phyloP scores from a whole-genome alignment of 2,797 vertebrate genomes.

The Falco columbarius region DNA sequence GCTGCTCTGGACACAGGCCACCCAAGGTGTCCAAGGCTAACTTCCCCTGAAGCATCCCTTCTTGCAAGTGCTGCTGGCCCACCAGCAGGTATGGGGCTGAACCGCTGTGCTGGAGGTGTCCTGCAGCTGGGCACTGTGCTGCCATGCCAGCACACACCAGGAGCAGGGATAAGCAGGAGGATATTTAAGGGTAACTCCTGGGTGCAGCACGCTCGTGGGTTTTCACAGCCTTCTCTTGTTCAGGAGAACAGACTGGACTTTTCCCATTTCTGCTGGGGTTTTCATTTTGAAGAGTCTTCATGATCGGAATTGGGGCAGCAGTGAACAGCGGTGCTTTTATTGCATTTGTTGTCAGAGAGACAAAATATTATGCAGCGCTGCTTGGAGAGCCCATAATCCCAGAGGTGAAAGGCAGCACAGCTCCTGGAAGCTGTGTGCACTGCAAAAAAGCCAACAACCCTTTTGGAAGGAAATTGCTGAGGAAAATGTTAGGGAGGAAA shows the following conservation, averaged over 20 bases:
- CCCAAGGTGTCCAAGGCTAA: not conserved
- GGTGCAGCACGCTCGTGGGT: accelerated
- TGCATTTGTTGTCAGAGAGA: constrained; percentile 25
- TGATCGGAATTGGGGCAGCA: not conserved
- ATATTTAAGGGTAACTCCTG: not conserved
- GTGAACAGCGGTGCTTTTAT: not conserved
- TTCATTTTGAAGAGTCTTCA: not conserved
- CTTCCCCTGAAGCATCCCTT: not conserved
- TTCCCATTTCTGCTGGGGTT: not conserved
- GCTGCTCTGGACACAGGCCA: not conserved
- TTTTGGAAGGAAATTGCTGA: not conserved
- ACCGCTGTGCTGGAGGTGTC: not conserved
- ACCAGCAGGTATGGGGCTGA: too few relatives aligned
- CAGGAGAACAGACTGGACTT: not conserved
- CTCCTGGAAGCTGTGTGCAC: not conserved
- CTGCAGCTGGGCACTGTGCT: accelerated
- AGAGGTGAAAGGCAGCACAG: not conserved
- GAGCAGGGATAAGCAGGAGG: too few relatives aligned
- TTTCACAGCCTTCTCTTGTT: not conserved
- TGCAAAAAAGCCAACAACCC: not conserved
- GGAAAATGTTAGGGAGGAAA: not conserved
- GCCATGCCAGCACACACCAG: not conserved
- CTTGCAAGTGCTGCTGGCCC: not conserved
- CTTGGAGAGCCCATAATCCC: not conserved
- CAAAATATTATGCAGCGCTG: not conserved